A percentile compares a stretch with the other conserved stretches of the same genome.
These are phyloP conservation scores for Psilopsiagon aurifrons DNA, from an alignment of 2,113 vertebrate species.

Conservation along the genomic window DNA sequence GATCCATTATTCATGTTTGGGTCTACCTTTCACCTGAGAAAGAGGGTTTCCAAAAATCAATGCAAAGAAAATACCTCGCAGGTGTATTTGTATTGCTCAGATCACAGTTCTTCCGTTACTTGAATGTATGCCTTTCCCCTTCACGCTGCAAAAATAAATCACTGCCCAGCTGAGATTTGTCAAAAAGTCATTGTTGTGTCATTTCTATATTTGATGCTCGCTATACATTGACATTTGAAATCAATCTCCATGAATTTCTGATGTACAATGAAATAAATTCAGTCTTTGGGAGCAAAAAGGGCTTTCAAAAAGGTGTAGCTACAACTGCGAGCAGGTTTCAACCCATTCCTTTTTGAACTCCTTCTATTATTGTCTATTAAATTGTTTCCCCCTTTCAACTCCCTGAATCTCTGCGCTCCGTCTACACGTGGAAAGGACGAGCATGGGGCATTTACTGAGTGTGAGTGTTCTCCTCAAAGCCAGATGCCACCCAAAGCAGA, in stretches of 20 bases:
- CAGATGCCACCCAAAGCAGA: not conserved
- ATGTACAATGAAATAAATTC: not conserved
- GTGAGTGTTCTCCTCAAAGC: not conserved
- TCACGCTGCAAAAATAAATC: not conserved
- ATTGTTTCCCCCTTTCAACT: not conserved
- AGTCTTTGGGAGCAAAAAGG: not conserved
- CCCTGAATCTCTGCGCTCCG: not conserved
- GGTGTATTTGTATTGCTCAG: not conserved
- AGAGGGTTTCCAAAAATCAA: not conserved
- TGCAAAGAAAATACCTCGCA: not conserved
- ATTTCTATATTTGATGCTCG: not conserved
- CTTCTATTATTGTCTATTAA: not conserved
- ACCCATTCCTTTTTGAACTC: not conserved
- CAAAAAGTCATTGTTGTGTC: not conserved
- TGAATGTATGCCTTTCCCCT: not conserved
- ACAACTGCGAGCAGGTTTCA: not conserved
- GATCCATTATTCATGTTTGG: not conserved
- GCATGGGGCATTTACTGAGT: fast-evolving
- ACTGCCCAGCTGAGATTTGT: not conserved
- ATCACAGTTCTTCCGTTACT: not conserved
- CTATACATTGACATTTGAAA: not conserved
- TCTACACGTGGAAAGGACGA: not conserved
- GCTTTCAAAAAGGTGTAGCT: not conserved
- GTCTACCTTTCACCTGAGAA: not conserved
- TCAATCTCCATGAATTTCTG: not conserved